Percentiles rank a stretch among this genome's conserved stretches.
Evolutionary conservation across 2,888 invertebrate species (phyloP).

Genomic region (Orthosia gothica): DNA sequence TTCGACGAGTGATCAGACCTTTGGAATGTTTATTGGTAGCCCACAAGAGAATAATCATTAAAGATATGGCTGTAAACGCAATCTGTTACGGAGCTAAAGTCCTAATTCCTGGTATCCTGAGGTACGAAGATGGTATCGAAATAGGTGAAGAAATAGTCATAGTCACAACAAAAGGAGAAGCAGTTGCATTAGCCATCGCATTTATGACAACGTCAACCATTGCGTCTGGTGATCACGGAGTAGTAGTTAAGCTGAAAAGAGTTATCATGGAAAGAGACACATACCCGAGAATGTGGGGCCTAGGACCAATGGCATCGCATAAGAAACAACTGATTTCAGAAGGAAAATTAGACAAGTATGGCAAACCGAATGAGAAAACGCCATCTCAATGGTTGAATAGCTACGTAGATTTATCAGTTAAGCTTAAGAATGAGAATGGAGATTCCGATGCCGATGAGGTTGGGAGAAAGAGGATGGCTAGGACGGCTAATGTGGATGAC

Average conservation of each 20-base stretch:
- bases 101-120: conserved; percentile 98
- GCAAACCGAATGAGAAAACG: conserved; percentile 99
- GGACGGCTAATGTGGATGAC: conserved; percentile 88
- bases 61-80: conserved; percentile 99
- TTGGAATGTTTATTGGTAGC: conserved; percentile 97
- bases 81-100: conserved; percentile 99
- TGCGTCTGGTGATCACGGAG: conserved; percentile 99
- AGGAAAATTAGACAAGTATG: conserved; percentile 98
- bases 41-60: conserved; percentile 99
- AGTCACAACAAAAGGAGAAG: conserved; percentile 99
- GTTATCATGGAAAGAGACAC: conserved; percentile 99
- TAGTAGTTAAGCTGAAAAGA: conserved; percentile 99
- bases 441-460: conserved; percentile 79
- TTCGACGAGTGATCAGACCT: conserved; percentile 98
- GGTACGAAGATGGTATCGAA: conserved; percentile 99
- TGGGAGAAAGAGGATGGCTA: conserved; percentile 90
- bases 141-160: conserved; percentile 99
- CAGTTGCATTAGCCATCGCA: conserved; percentile 97
- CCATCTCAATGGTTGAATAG: conserved; percentile 97
- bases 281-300: conserved; percentile 99
- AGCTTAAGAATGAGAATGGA: conserved; percentile 75
- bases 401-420: conserved; percentile 92
- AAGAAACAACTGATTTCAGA: conserved; percentile 97
- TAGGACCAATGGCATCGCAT: conserved; percentile 98
- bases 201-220: conserved; percentile 99